Evolutionary conservation across 2,888 invertebrate species (phyloP), one percentile per base, ranked within the genome.

Genomic region (Nemotelus nigrinus): DNA sequence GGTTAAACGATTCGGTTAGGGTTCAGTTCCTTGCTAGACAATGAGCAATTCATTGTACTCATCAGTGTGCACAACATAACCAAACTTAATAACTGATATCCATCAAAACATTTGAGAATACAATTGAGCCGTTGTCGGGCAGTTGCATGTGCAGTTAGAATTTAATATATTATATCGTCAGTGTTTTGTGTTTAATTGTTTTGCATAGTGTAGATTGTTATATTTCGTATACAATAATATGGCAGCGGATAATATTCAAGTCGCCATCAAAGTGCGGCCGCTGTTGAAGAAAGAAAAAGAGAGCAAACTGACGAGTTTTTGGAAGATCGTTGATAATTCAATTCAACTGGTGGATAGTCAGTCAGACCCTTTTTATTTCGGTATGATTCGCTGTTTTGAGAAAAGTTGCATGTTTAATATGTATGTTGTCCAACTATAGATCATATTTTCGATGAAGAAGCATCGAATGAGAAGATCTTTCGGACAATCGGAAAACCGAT

Each of bases 261-360:
- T 94, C 76, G 93, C 92, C 78, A 92, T 94, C 79, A 92, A 93
- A 88, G 89, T 93, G 80, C 89, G 94, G 65, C 93, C 93, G 43
- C 84, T 93, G 7, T 91, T 92, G 82, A 85, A 88, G 82, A 89
- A 91, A 68, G 93, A 94, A 86, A 87, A 89, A 68, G 90, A 90
- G 58, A 89, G 90, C 4, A 89, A 90, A 82, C 86, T 89, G 72
- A 84, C 86, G 5, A 86, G 88, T 79, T 89, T 90, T 83, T 93
- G 93, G 93, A 87, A 87, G 58, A 88, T 92, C 50, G 88, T 89
- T 72, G 89, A 89, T 70, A 90, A 92, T 81, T 88, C 89, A 0
- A 89, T 94, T 6, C 88, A 88, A 79, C 89, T 90, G 78, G 83
- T 89, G 0, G 92, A 92, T 81, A 87, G 89, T 6, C 89, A 88